These are phyloP conservation scores for Sisyra nigra DNA, from an alignment of 2,888 invertebrate genomes.

Conservation along the genomic window DNA sequence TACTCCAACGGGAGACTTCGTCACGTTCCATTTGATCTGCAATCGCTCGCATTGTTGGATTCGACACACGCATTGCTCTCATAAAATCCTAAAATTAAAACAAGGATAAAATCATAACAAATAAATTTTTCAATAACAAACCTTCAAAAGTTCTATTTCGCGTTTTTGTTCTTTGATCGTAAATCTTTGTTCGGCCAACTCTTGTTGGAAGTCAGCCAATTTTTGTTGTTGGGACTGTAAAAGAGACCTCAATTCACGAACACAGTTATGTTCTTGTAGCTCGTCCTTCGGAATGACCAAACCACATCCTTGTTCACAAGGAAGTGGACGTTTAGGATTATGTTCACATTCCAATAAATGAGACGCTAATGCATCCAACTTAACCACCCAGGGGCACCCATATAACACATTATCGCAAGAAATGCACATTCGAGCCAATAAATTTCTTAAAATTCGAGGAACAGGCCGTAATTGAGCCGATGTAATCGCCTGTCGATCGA, in stretches of 20 bases:
- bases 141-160: constrained; percentile 76
- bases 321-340: constrained; percentile 86
- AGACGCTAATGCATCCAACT: constrained; percentile 68
- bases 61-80: constrained; percentile 81
- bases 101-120: neutral
- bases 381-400: constrained; percentile 72
- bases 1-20: constrained; percentile 82
- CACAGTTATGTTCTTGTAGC: constrained; percentile 86
- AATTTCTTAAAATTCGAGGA: constrained; percentile 82
- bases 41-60: constrained; percentile 81
- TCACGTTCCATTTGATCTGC: constrained; percentile 91
- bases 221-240: constrained; percentile 79
- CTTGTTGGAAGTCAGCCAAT: constrained; percentile 71
- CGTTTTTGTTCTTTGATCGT: constrained; percentile 80
- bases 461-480: constrained; percentile 81
- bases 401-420: constrained; percentile 81
- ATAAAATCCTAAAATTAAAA: constrained; percentile 56
- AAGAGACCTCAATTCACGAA: constrained; percentile 68
- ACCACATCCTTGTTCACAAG: constrained; percentile 88
- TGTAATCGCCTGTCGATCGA: constrained; percentile 81
- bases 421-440: constrained; percentile 76
- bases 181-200: constrained; percentile 70
- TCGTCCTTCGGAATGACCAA: constrained; percentile 91
- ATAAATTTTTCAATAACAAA: constrained; percentile 24
- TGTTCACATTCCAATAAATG: constrained; percentile 86